A percentile compares a stretch with the other conserved stretches of the same genome.
Evolutionary conservation across 1,140 invertebrate species (phyloP).

Genomic region (Neodiprion virginianus): DNA sequence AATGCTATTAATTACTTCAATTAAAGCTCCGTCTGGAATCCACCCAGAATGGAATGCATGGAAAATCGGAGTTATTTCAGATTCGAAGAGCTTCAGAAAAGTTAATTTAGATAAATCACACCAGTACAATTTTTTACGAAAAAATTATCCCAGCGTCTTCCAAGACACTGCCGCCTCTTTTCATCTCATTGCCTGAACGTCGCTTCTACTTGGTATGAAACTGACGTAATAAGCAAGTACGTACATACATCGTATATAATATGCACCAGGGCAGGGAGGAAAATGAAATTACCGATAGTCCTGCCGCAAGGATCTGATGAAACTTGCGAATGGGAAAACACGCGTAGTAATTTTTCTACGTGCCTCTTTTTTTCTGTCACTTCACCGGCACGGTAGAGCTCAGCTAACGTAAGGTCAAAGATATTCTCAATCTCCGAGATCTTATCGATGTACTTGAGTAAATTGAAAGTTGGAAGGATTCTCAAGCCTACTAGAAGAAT

Average conservation of each 20-base stretch:
- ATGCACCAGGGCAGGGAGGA: not conserved
- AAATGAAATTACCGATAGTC: not conserved
- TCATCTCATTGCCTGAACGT: not conserved
- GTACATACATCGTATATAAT: not conserved
- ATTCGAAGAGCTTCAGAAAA: too few relatives aligned
- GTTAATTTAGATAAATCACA: not conserved
- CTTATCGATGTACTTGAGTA: not conserved
- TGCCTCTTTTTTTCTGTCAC: not conserved
- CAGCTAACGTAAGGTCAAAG: not conserved
- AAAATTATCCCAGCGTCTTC: too few relatives aligned
- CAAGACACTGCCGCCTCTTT: not conserved
- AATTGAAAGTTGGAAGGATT: not conserved
- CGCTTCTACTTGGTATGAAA: not conserved
- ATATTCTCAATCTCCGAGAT: not conserved
- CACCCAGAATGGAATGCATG: not conserved
- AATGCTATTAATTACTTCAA: not conserved
- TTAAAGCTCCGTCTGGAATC: not conserved
- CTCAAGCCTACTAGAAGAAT: slow-evolving; percentile 3
- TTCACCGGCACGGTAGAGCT: not conserved
- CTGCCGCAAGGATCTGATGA: not conserved
- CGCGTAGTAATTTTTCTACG: too few relatives aligned
- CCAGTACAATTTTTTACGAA: not conserved
- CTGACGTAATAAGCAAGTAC: not conserved
- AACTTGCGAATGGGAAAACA: not conserved
- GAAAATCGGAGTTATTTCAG: too few relatives aligned